A percentile compares a stretch with the other conserved stretches of the same genome.
Conservation (phyloP, 2,888 invertebrate genomes). For the Periphyllus acericola region DNA sequence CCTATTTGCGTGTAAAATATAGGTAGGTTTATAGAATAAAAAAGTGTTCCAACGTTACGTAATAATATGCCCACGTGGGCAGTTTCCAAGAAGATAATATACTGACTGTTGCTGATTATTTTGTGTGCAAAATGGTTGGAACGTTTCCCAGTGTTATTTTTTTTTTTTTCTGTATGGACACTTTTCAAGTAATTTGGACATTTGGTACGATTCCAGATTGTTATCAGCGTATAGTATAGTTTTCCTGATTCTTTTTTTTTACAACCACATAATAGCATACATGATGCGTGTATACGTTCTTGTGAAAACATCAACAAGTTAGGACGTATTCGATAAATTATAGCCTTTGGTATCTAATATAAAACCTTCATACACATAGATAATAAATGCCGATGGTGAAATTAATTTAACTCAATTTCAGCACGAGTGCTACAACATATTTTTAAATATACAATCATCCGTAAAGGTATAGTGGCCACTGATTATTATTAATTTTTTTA, state of each 20-base stretch:
- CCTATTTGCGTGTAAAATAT: too few relatives aligned
- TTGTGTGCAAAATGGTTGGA: slow-evolving; percentile 45
- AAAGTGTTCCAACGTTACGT: background rate
- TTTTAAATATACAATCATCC: too few relatives aligned
- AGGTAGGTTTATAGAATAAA: background rate
- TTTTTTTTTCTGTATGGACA: slow-evolving; percentile 24
- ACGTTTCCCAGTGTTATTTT: slow-evolving; percentile 31
- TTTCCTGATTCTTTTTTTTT: background rate
- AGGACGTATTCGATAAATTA: background rate
- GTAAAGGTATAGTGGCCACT: too few relatives aligned
- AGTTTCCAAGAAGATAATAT: slow-evolving; percentile 22
- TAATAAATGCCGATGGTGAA: too few relatives aligned
- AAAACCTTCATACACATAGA: too few relatives aligned
- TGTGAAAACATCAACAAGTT: background rate
- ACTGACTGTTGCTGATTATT: slow-evolving; percentile 34
- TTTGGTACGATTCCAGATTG: slow-evolving; percentile 41
- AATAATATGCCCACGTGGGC: slow-evolving; percentile 11
- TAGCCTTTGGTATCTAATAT: background rate
- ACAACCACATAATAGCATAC: background rate
- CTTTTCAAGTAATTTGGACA: slow-evolving; percentile 34
- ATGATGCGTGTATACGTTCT: background rate
- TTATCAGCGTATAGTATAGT: slow-evolving; percentile 13
- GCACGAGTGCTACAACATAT: too few relatives aligned
- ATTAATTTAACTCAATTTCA: too few relatives aligned
- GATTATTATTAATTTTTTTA: too few relatives aligned